Percentiles rank a stretch among this genome's conserved stretches.
phyloP scores from a whole-genome alignment of 2,113 vertebrate genomes.

The Rhinolophus sinicus region DNA sequence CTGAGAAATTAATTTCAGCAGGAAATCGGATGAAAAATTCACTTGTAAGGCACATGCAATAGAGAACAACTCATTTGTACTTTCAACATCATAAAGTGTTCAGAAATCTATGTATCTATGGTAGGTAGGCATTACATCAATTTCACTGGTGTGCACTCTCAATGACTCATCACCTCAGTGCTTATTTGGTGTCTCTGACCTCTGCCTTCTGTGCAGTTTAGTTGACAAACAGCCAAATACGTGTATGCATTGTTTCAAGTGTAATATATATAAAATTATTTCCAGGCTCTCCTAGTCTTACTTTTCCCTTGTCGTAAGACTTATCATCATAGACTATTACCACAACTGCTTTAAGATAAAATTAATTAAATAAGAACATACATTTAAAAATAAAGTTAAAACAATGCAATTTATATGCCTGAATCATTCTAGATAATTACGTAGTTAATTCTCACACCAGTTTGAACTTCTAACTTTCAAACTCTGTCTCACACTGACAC shows the following conservation, averaged over 20 bases:
- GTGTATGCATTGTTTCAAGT: not conserved
- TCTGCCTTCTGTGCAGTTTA: not conserved
- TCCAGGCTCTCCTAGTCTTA: not conserved
- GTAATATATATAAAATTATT: not conserved
- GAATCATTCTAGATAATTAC: not conserved
- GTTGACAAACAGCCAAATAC: not conserved
- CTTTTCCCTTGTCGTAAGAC: not conserved
- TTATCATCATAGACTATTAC: not conserved
- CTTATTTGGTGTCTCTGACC: not conserved
- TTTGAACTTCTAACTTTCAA: not conserved
- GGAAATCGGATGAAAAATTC: not conserved
- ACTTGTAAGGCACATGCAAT: not conserved
- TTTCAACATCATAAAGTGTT: not conserved
- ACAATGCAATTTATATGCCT: not conserved
- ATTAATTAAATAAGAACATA: not conserved
- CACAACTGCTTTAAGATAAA: not conserved
- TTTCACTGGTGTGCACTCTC: too few relatives aligned
- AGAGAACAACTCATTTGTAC: not conserved
- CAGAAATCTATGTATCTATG: not conserved
- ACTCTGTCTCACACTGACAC: not conserved
- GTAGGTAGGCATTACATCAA: too few relatives aligned
- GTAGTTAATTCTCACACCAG: not conserved
- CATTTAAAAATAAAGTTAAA: not conserved
- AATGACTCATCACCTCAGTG: not conserved
- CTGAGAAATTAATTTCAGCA: not conserved